Percentiles rank a stretch among this genome's conserved stretches.
Conservation (phyloP, 92 coral and sea anemone genomes). For the Heteractis magnifica region DNA sequence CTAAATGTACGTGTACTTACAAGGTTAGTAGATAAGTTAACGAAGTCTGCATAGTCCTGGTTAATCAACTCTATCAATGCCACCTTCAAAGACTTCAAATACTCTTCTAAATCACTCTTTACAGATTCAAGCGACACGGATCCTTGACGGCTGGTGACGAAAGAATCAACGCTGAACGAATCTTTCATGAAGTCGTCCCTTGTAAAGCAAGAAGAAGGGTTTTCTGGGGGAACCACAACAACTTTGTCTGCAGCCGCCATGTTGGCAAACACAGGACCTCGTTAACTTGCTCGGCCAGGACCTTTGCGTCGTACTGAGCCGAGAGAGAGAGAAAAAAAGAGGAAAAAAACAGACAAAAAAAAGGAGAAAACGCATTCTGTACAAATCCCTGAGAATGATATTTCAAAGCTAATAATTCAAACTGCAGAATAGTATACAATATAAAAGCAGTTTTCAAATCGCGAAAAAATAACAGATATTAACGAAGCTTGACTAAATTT, state of each 20-base stretch:
- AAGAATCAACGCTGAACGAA: slow-evolving; percentile 82
- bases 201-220: slow-evolving; percentile 74
- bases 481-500: too few relatives aligned
- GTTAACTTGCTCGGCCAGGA: slow-evolving; percentile 12
- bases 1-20: slow-evolving; percentile 41
- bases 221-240: slow-evolving; percentile 76
- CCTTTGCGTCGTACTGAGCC: neutral
- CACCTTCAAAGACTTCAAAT: slow-evolving; percentile 83
- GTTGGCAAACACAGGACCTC: slow-evolving; percentile 62
- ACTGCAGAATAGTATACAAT: too few relatives aligned
- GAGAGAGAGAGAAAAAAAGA: neutral
- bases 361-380: too few relatives aligned
- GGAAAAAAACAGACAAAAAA: too few relatives aligned
- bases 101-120: slow-evolving; percentile 86
- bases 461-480: too few relatives aligned
- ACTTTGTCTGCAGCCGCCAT: slow-evolving; percentile 79
- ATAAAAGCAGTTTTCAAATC: too few relatives aligned
- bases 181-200: slow-evolving; percentile 83
- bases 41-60: slow-evolving; percentile 98
- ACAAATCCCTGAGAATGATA: too few relatives aligned
- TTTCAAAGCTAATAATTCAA: too few relatives aligned
- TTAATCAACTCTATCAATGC: slow-evolving; percentile 97
- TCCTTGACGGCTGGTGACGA: slow-evolving; percentile 84
- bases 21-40: slow-evolving; percentile 92
- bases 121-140: slow-evolving; percentile 77